These are phyloP conservation scores for Tyria jacobaeae DNA, from an alignment of 2,888 invertebrate species.

Conservation along the genomic window DNA sequence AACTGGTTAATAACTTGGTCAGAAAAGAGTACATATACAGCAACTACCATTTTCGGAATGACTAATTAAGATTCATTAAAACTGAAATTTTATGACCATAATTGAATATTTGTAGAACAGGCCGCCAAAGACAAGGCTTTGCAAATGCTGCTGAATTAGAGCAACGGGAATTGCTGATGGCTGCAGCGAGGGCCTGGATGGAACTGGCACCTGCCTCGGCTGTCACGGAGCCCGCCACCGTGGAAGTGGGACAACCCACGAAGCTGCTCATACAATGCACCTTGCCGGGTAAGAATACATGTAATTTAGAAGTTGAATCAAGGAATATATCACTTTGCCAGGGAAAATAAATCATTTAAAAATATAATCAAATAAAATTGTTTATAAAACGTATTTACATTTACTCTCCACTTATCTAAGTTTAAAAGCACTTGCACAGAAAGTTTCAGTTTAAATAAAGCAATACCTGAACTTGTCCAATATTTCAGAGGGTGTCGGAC, in stretches of 20 bases:
- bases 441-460: no score
- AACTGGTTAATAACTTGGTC: not conserved
- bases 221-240: constrained; percentile 81
- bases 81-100: not conserved
- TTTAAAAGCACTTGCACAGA: no score
- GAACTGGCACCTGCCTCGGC: constrained; percentile 85
- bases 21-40: no score
- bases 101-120: constrained; percentile 74
- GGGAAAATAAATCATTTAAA: no score
- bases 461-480: not conserved
- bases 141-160: constrained; percentile 72
- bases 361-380: no score
- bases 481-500: constrained; percentile 89
- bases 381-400: no score
- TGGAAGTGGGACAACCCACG: constrained; percentile 91
- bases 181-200: constrained; percentile 90
- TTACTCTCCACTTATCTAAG: no score
- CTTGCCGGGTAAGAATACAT: constrained; percentile 82
- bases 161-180: constrained; percentile 79
- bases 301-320: not conserved
- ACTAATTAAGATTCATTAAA: no score
- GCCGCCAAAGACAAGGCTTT: constrained; percentile 86
- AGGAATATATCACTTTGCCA: not conserved
- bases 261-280: constrained; percentile 89
- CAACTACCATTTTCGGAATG: no score